phyloP scores from a whole-genome alignment of 2,888 invertebrate species.

The Leptinotarsa juncta region DNA sequence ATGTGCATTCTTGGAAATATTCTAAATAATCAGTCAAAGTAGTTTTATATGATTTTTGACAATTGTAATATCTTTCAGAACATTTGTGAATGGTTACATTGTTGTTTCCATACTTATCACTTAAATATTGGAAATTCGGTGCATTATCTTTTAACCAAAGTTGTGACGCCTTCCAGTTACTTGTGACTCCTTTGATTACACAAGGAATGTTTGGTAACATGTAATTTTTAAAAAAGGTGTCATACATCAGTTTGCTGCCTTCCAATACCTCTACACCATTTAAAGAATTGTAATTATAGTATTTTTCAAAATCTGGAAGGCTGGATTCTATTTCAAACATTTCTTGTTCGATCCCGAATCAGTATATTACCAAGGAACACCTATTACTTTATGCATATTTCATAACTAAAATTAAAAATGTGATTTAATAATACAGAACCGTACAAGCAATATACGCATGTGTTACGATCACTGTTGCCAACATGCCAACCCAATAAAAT shows the following conservation, averaged over 20 bases:
- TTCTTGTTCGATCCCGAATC: too few relatives aligned
- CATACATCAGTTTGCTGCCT: slow-evolving; percentile 62
- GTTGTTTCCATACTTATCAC: slow-evolving; percentile 71
- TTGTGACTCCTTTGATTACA: slow-evolving; percentile 73
- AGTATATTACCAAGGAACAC: too few relatives aligned
- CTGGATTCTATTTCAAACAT: slow-evolving; percentile 24
- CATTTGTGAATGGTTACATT: slow-evolving; percentile 87
- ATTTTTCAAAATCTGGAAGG: slow-evolving; percentile 8
- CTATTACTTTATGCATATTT: too few relatives aligned
- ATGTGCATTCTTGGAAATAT: slow-evolving; percentile 66
- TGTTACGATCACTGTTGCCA: too few relatives aligned
- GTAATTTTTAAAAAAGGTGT: slow-evolving; percentile 71
- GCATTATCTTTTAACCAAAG: slow-evolving; percentile 71
- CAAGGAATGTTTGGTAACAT: slow-evolving; percentile 75
- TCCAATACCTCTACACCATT: slow-evolving; percentile 42
- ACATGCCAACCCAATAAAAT: too few relatives aligned
- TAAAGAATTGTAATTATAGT: slow-evolving; percentile 28
- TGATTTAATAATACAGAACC: too few relatives aligned
- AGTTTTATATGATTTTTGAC: slow-evolving; percentile 79
- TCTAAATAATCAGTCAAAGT: slow-evolving; percentile 77
- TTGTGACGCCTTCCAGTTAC: slow-evolving; percentile 73
- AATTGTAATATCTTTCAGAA: slow-evolving; percentile 76
- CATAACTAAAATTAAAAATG: too few relatives aligned
- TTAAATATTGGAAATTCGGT: slow-evolving; percentile 73
- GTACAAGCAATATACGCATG: too few relatives aligned